phyloP scores from a whole-genome alignment of 2,797 vertebrate genomes.

The Gallinago nigripennis region DNA sequence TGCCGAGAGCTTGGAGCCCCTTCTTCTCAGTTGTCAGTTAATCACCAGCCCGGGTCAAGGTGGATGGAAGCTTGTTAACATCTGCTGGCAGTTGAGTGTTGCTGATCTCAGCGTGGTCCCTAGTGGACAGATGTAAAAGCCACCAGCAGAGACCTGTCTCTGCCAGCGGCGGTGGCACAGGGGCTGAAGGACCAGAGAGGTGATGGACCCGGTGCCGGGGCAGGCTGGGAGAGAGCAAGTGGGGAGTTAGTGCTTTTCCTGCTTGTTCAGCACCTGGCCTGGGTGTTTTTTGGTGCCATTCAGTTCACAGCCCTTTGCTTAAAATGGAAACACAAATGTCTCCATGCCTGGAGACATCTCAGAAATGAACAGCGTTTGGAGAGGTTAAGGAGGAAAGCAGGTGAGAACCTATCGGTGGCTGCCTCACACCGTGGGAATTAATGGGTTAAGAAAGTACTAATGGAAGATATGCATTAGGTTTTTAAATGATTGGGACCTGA shows the following conservation, averaged over 20 bases:
- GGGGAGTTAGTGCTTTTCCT: neutral
- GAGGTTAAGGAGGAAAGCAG: neutral
- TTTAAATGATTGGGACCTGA: neutral
- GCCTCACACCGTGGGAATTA: neutral
- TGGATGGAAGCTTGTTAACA: neutral
- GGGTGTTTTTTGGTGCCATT: neutral
- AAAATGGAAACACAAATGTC: neutral
- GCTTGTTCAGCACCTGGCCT: neutral
- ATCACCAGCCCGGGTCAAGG: neutral
- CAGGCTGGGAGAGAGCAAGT: neutral
- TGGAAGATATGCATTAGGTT: neutral
- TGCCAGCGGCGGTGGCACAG: neutral
- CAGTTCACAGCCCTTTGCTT: neutral
- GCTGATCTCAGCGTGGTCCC: constrained; percentile 24
- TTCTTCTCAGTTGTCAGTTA: neutral
- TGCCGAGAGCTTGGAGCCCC: neutral
- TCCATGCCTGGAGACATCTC: neutral
- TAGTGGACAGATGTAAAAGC: neutral
- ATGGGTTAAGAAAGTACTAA: neutral
- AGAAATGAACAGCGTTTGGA: neutral
- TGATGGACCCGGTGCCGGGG: neutral
- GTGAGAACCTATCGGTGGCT: neutral
- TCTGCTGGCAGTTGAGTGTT: neutral
- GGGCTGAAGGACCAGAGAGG: neutral
- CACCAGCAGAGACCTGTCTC: neutral